Base-by-base conservation (phyloP, 2,888 invertebrate genomes). In the Rotaria socialis region DNA sequence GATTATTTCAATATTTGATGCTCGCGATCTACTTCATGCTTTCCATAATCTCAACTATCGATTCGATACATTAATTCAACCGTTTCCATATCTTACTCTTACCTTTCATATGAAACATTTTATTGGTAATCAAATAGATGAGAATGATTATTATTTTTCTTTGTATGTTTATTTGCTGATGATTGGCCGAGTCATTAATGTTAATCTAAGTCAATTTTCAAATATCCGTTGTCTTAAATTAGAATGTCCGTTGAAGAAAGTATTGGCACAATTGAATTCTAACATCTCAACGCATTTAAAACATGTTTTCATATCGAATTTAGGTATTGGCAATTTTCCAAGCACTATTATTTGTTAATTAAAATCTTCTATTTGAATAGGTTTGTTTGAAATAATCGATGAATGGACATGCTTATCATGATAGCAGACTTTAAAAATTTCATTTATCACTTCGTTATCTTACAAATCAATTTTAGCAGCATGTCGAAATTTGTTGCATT, bases 1-100 rank as follows among this genome's bases (percentile, higher is more conserved):
- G 27, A 27, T n/a, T 60, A n/a, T 58, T 58, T 58, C 58, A 58
- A 58, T 58, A 58, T 58, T 58, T n/a, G 58, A 58, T 58, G 58
- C 58, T 58, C 58, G 58, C 1, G 58, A 58, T 24, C 8, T 27
- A 60, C 27, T 60, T 60, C 27, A 60, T 27, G 27, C 27, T 2
- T 60, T 60, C 27, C 19, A 60, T 60, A n/a, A 60, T 10, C 27
- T 27, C 8, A 60, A 27, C 14, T 14, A 3, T 60, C 60, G 58
- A n/a, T n/a, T 60, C 2, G 27, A 60, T 60, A 24, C 24, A 10
- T n/a, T 60, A 27, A n/a, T 60, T 10, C 6, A 60, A 60, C n/a
- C n/a, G 2, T 60, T 27, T 60, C 60, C 5, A 8, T 27, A 60
- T n/a, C n/a, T 60, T 10, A n/a, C n/a, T 27, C n/a, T 60, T n/a